Base-by-base conservation (phyloP, 2,888 invertebrate genomes). In the Ceratothoa steindachneri region DNA sequence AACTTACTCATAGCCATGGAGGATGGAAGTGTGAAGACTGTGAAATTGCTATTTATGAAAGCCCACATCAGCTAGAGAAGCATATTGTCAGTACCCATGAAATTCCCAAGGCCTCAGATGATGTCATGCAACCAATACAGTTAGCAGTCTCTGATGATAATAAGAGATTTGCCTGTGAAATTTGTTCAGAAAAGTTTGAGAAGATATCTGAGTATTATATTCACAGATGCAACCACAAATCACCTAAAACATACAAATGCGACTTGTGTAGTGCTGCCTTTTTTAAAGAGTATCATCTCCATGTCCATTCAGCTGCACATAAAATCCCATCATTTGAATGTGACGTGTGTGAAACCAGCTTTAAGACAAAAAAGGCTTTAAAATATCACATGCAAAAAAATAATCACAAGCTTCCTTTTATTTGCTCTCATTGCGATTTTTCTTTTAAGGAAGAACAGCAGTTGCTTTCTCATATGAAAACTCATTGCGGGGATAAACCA, bases 131-230 rank as follows among this genome's bases (percentile, higher is more conserved):
- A 30, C 69, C 69, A 28, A 72, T 72, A 22, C 69, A 70, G 7
- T 69, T 30, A 27, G 31, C 69, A 4, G 30, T 71, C 1, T 70
- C 70, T 41, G 71, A 76, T 51, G 76, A 71, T 12, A 22, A 71
- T 19, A 70, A 73, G 27, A 24, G 73, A 19, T 67, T 60, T 31
- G 71, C 60, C 27, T 76, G 76, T 30, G 76, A 76, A 52, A 70
- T 76, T 65, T 76, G 76, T 64, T 73, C 69, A 31, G 70, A 73
- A 71, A 76, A 76, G 60, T 76, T 76, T 51, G 70, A 67, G 22
- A 52, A 68, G 27, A 76, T 71, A 27, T 73, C 73, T 9, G 76
- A 73, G 30, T 76, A 76, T 67, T 76, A 76, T 51, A 67, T 70
- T 22, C 76, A 76, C 24, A 70, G 76, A 30, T 29, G 31, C 30